Evolutionary conservation across 2,888 invertebrate species (phyloP).

Genomic region (Tachina lurida): DNA sequence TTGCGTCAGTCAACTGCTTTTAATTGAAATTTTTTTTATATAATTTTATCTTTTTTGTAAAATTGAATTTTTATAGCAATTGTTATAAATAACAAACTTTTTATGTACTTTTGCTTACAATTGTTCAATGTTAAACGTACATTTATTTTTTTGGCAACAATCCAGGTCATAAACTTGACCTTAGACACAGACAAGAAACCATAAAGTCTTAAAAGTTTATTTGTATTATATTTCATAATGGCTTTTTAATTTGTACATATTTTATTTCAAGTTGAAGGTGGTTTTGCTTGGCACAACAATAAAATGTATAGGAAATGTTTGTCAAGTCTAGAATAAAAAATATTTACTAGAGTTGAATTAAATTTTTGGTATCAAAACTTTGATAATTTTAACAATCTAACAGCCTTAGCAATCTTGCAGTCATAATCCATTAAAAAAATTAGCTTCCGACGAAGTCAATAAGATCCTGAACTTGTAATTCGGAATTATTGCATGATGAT

Average conservation of each 20-base stretch:
- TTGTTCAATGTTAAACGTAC: constrained; percentile 13
- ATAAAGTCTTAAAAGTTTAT: constrained; percentile 13
- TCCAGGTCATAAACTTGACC: constrained; percentile 71
- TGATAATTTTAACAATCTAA: no score
- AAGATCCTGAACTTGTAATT: no score
- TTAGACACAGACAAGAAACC: constrained; percentile 25
- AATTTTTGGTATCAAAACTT: no score
- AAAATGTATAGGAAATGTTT: background rate
- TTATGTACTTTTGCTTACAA: constrained; percentile 7
- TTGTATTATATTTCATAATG: background rate
- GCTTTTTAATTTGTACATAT: background rate
- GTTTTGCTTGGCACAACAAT: background rate
- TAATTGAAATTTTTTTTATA: background rate
- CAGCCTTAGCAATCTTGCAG: no score
- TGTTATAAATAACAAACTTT: constrained; percentile 10
- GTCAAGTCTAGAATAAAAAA: no score
- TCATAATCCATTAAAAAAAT: no score
- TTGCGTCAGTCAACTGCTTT: background rate
- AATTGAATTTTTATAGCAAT: constrained; percentile 21
- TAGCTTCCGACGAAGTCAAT: no score
- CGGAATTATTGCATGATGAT: no score
- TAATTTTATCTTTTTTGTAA: background rate
- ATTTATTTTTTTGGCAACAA: constrained; percentile 55
- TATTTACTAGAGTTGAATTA: no score
- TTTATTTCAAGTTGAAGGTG: constrained; percentile 1